Conservation (phyloP, 2,888 invertebrate genomes). For the Acleris holmiana region DNA sequence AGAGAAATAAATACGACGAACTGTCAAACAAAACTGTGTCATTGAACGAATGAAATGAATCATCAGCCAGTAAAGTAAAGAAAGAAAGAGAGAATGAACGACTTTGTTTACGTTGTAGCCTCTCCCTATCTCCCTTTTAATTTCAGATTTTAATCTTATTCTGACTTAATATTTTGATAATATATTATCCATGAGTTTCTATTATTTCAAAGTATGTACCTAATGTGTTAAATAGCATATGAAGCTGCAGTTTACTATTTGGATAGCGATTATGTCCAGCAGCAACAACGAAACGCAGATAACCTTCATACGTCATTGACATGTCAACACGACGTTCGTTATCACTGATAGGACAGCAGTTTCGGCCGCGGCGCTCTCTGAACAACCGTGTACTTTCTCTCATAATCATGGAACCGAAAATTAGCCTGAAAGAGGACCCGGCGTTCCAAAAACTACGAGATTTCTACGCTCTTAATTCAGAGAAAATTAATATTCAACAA, state of each 20-base stretch:
- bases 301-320: constrained; percentile 80
- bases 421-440: constrained; percentile 82
- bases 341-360: constrained; percentile 62
- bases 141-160: too few relatives aligned
- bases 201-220: too few relatives aligned
- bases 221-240: too few relatives aligned
- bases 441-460: constrained; percentile 90
- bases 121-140: too few relatives aligned
- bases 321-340: constrained; percentile 77
- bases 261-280: background rate
- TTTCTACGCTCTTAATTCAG: constrained; percentile 88
- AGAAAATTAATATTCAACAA: constrained; percentile 91
- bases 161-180: too few relatives aligned
- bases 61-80: constrained; percentile 6
- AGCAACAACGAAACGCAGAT: constrained; percentile 61
- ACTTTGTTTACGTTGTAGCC: too few relatives aligned
- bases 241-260: background rate
- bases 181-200: too few relatives aligned
- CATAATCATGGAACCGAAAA: constrained; percentile 74
- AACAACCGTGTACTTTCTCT: constrained; percentile 51
- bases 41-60: constrained; percentile 33
- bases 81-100: too few relatives aligned
- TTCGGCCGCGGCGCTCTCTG: constrained; percentile 50
- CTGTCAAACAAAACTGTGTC: constrained; percentile 37
- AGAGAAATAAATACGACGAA: constrained; percentile 31